phyloP scores from a whole-genome alignment of 2,113 vertebrate species.

The Hemiscyllium ocellatum region DNA sequence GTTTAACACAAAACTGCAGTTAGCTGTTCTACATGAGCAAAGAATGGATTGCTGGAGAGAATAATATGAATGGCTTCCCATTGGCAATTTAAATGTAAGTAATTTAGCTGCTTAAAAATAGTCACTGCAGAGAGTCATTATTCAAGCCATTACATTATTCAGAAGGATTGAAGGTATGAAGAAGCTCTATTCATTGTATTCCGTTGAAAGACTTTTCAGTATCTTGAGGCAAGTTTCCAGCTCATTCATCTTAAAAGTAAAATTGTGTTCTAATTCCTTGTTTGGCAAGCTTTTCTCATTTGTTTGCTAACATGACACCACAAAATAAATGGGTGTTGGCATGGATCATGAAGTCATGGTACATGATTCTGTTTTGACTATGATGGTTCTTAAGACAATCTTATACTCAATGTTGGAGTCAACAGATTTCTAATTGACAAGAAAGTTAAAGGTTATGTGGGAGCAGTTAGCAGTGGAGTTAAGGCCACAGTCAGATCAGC shows the following conservation, averaged over 20 bases:
- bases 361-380: background rate
- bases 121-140: conserved; percentile 4
- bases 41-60: background rate
- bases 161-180: background rate
- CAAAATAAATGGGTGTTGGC: background rate
- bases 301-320: background rate
- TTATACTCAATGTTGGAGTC: background rate
- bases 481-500: background rate
- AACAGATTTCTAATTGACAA: background rate
- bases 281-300: background rate
- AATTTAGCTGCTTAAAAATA: background rate
- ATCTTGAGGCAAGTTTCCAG: background rate
- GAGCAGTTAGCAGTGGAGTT: background rate
- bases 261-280: background rate
- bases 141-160: background rate
- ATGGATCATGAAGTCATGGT: background rate
- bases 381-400: background rate
- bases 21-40: background rate
- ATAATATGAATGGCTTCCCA: background rate
- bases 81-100: background rate
- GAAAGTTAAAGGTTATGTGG: background rate
- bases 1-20: background rate
- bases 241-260: background rate
- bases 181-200: background rate
- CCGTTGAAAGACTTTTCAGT: background rate